phyloP scores from a whole-genome alignment of 2,113 vertebrate species.

The Rissa tridactyla region DNA sequence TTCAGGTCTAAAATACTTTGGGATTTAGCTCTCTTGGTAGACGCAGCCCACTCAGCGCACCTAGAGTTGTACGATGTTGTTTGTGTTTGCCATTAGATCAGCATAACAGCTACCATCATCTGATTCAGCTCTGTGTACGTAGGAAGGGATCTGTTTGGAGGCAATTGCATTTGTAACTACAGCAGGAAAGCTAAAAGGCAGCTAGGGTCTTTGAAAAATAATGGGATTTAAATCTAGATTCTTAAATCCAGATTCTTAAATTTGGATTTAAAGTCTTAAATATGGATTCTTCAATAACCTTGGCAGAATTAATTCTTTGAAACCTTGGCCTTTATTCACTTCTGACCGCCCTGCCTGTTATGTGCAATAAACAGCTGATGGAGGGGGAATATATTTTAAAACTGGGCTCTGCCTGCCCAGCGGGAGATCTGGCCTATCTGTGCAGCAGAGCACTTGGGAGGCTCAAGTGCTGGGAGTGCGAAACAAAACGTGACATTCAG shows the following conservation, averaged over 20 bases:
- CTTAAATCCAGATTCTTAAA: background rate
- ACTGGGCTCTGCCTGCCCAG: background rate
- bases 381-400: background rate
- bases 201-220: background rate
- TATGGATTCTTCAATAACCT: background rate
- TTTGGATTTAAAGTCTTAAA: background rate
- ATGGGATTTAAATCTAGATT: background rate
- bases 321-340: background rate
- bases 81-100: background rate
- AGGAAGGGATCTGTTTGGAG: background rate
- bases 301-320: background rate
- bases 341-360: background rate
- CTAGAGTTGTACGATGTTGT: background rate
- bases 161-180: background rate
- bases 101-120: background rate
- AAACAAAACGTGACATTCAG: background rate
- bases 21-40: background rate
- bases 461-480: background rate
- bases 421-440: fast-evolving
- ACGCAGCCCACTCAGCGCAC: background rate
- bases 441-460: fast-evolving
- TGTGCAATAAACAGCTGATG: background rate
- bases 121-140: background rate
- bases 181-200: background rate
- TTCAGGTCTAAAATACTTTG: background rate